These are phyloP conservation scores for Tolmerus cingulatus DNA, from an alignment of 2,888 invertebrate genomes.

Conservation along the genomic window DNA sequence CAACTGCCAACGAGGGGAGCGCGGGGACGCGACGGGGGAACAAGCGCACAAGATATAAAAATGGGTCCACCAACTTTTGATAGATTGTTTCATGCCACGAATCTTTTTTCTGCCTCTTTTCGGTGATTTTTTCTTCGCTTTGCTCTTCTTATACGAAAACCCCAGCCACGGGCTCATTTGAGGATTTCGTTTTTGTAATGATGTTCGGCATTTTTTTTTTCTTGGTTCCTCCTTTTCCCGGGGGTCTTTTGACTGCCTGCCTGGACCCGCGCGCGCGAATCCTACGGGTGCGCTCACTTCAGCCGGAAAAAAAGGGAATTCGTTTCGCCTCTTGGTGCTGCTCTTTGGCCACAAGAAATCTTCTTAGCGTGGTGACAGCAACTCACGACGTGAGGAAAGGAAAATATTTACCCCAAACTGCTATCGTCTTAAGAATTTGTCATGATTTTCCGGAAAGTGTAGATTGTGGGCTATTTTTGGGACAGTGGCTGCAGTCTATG, in stretches of 20 bases:
- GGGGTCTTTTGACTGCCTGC: background rate
- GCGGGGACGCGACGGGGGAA: background rate
- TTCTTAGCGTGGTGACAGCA: background rate
- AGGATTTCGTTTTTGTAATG: background rate
- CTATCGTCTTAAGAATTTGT: background rate
- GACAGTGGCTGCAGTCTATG: background rate
- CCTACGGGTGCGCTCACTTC: background rate
- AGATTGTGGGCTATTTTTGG: background rate
- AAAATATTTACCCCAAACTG: background rate
- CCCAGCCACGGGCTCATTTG: background rate
- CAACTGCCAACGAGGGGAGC: background rate
- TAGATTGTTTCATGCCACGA: slow-evolving; percentile 13
- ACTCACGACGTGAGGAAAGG: background rate
- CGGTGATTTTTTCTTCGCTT: background rate
- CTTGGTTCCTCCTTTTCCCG: background rate
- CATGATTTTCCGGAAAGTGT: background rate
- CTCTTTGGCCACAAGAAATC: background rate
- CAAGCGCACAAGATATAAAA: slow-evolving; percentile 16
- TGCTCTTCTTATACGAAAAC: background rate
- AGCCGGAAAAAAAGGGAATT: background rate
- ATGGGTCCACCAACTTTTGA: slow-evolving; percentile 7
- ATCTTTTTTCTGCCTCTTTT: slow-evolving; percentile 6
- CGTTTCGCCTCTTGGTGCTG: background rate
- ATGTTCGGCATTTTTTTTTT: background rate
- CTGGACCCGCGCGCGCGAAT: background rate